Evolutionary conservation across 2,113 vertebrate genomes (phyloP).

Genomic region (Petromus typicus): DNA sequence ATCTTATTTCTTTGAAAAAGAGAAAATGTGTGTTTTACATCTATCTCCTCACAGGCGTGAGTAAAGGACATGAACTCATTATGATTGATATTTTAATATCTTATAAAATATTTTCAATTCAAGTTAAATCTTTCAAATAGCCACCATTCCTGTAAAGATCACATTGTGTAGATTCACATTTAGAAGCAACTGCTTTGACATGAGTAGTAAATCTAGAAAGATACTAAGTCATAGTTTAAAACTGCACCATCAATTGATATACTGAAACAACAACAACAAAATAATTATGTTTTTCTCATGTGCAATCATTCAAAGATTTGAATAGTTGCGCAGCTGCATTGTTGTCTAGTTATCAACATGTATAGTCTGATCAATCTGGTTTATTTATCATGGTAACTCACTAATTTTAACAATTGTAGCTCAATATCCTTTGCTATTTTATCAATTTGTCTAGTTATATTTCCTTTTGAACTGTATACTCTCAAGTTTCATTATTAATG

Average conservation of each 20-base stretch:
- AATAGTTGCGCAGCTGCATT: background rate
- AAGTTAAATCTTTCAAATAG: background rate
- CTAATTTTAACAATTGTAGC: background rate
- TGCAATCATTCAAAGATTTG: background rate
- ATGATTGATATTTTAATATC: background rate
- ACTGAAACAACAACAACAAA: background rate
- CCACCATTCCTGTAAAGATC: background rate
- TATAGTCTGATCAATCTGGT: background rate
- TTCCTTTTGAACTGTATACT: background rate
- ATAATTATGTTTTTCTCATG: background rate
- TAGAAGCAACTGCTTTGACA: background rate
- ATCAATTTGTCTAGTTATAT: background rate
- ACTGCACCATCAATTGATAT: background rate
- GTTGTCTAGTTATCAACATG: background rate
- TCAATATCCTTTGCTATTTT: background rate
- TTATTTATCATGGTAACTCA: background rate
- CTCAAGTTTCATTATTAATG: background rate
- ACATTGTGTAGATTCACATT: background rate
- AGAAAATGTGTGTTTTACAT: background rate
- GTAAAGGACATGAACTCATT: background rate
- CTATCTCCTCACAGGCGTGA: background rate
- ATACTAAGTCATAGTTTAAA: background rate
- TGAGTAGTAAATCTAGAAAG: background rate
- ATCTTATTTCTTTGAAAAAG: background rate
- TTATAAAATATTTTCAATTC: background rate